These are phyloP conservation scores for Nebria brevicollis DNA, from an alignment of 2,888 invertebrate genomes.

Conservation along the genomic window DNA sequence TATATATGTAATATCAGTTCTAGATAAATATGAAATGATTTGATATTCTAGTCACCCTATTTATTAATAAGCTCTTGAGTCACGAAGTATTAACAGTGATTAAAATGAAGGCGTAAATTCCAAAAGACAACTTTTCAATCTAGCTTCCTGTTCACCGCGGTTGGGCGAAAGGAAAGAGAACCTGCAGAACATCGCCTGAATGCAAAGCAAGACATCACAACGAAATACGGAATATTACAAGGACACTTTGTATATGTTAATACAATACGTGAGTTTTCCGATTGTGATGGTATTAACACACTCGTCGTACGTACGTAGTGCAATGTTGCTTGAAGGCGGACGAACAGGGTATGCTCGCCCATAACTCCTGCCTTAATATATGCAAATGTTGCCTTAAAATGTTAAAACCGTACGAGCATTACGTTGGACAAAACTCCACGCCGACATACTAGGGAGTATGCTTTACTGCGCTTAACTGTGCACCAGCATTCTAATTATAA, in stretches of 20 bases:
- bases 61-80: too few relatives aligned
- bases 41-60: too few relatives aligned
- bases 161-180: too few relatives aligned
- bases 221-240: slow-evolving; percentile 10
- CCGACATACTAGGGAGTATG: neutral
- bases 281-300: slow-evolving; percentile 43
- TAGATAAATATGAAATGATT: too few relatives aligned
- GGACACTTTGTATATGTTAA: slow-evolving; percentile 36
- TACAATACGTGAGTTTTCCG: slow-evolving; percentile 45
- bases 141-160: too few relatives aligned
- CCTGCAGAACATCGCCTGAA: neutral
- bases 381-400: slow-evolving; percentile 45
- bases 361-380: slow-evolving; percentile 42
- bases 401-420: slow-evolving; percentile 33
- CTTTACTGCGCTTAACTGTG: slow-evolving; percentile 20
- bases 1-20: too few relatives aligned
- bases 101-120: too few relatives aligned
- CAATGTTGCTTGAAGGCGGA: slow-evolving; percentile 17
- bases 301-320: neutral
- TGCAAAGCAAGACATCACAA: neutral
- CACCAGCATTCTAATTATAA: slow-evolving; percentile 17
- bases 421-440: slow-evolving; percentile 25
- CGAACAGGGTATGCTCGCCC: slow-evolving; percentile 31
- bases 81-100: too few relatives aligned
- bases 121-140: too few relatives aligned